Evolutionary conservation across 2,888 invertebrate genomes (phyloP).

Genomic region (Drosophila neotestacea): DNA sequence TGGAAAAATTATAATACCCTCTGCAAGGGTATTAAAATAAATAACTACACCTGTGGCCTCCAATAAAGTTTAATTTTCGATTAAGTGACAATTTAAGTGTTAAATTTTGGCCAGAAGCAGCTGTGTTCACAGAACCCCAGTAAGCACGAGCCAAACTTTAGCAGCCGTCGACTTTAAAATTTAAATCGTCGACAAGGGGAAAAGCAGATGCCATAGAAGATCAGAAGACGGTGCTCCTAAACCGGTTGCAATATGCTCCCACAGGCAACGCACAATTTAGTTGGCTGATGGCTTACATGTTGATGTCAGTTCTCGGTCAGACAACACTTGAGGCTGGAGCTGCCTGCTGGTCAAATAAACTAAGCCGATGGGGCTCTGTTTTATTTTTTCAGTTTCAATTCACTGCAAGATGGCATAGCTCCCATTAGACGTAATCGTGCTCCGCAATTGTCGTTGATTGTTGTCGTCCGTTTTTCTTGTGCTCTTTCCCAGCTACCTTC

Average conservation of each 20-base stretch:
- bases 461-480: constrained; percentile 57
- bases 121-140: constrained; percentile 40
- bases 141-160: constrained; percentile 69
- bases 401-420: constrained; percentile 36
- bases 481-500: constrained; percentile 37
- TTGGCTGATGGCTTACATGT: constrained; percentile 29
- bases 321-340: constrained; percentile 18
- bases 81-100: constrained; percentile 75
- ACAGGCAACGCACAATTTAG: constrained; percentile 57
- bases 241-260: constrained; percentile 61
- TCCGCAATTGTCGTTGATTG: constrained; percentile 75
- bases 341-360: constrained; percentile 28
- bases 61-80: constrained; percentile 52
- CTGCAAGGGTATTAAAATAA: neutral
- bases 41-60: constrained; percentile 43
- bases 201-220: constrained; percentile 9
- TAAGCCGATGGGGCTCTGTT: constrained; percentile 34
- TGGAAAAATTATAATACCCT: too few relatives aligned
- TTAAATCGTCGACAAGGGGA: constrained; percentile 17
- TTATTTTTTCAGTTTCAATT: constrained; percentile 28
- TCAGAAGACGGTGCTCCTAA: constrained; percentile 25
- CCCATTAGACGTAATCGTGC: constrained; percentile 76
- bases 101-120: constrained; percentile 61
- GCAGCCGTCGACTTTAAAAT: constrained; percentile 43
- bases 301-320: constrained; percentile 39